Evolutionary conservation across 1,140 invertebrate species (phyloP), one percentile per base, ranked within the genome.

Genomic region (Lasaia peninsularis): DNA sequence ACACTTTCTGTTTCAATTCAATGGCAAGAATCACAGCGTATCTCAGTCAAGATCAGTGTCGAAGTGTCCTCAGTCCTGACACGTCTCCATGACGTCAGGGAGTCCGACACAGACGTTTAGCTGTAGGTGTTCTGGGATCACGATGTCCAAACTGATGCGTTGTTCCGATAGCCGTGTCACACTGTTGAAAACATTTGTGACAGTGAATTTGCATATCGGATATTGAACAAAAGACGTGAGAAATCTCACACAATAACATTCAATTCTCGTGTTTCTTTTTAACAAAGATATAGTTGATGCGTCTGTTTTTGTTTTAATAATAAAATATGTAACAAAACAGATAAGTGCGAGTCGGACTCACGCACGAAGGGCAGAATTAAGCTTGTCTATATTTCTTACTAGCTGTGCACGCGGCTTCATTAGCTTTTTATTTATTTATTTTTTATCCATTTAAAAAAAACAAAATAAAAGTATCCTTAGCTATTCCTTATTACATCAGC

Each of bases 201-300:
- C 74, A 73, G 55, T 51, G 32, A 58, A 81, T 86, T 85, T 80
- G 81, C 80, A 83, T 86, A 69, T 78, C 48, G 69, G 56, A 58
- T 75, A 67, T 65, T 70, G 65, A 58, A 63, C 60, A 52, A 58
- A 58, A 52, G 68, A 62, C 68, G 71, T 75, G 71, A 69, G 74
- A 77, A 78, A 70, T 69, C 64, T 70, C 60, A 32, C 50, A 33
- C 9, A 20, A 44, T 44, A 11, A 20, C 16, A 44, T 44, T 44
- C n/a, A n/a, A 44, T 44, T 44, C 18, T 44, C 7, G 7, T 2
- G 35, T 40, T 40, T 4, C 1, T 8, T 40, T 40, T 40, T 40
- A 16, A 16, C 2, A 3, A 28, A 28, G 4, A 28, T 4, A 6
- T 28, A 5, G 24, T 28, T 7, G 2, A n/a, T n/a, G n/a, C n/a